A percentile compares a stretch with the other conserved stretches of the same genome.
These are phyloP conservation scores for Aegypius monachus DNA, from an alignment of 2,113 vertebrate species.

Conservation along the genomic window DNA sequence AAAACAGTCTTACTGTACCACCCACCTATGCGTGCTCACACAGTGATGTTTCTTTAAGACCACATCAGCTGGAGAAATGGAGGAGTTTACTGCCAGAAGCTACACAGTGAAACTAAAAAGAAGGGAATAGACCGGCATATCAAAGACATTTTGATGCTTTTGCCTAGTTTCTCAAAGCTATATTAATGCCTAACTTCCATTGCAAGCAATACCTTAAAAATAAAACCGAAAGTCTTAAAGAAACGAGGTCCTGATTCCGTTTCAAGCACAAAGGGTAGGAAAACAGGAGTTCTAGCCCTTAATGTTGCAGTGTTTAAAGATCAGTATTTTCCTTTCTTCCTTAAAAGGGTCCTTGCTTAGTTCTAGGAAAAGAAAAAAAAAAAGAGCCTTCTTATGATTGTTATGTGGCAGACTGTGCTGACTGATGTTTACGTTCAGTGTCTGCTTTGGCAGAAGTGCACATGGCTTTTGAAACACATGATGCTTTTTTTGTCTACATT, in stretches of 20 bases:
- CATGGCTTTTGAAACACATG: background rate
- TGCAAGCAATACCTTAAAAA: background rate
- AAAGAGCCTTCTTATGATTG: background rate
- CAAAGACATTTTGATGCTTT: background rate
- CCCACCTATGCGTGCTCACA: background rate
- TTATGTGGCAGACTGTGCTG: background rate
- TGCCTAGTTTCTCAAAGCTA: background rate
- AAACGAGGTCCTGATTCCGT: background rate
- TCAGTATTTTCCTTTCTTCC: background rate
- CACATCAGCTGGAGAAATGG: background rate
- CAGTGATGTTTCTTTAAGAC: background rate
- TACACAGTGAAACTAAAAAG: background rate
- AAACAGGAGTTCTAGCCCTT: background rate
- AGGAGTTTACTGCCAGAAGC: background rate
- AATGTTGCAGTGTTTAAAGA: background rate
- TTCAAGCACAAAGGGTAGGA: background rate
- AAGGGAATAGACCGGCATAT: background rate
- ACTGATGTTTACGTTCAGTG: background rate
- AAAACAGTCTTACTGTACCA: background rate
- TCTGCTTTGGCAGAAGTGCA: background rate
- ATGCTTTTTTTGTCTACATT: background rate
- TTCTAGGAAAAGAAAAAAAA: background rate
- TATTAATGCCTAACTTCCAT: background rate
- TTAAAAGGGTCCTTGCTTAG: background rate
- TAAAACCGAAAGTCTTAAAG: background rate